A percentile compares a stretch with the other conserved stretches of the same genome.
Evolutionary conservation across 2,797 vertebrate species (phyloP).

Genomic region (Acrocephalus scirpaceus): DNA sequence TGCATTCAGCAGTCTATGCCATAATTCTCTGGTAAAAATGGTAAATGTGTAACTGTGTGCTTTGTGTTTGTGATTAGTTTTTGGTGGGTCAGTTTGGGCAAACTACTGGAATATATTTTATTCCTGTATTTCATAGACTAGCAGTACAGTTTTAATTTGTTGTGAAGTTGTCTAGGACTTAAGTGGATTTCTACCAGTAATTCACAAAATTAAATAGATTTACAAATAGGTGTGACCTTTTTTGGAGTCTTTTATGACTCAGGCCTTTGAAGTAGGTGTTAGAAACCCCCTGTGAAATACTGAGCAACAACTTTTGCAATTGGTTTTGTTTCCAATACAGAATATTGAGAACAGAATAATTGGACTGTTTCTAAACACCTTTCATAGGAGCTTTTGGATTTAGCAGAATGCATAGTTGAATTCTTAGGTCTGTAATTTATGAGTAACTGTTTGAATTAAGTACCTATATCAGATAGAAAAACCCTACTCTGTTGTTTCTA

Average conservation of each 20-base stretch:
- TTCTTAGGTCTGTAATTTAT: background rate
- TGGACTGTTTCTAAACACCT: background rate
- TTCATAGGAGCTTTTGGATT: background rate
- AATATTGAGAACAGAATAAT: background rate
- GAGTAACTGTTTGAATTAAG: background rate
- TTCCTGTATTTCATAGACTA: background rate
- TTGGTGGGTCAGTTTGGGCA: background rate
- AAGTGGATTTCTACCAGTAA: background rate
- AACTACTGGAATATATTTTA: background rate
- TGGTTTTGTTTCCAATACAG: background rate
- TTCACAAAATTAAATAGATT: background rate
- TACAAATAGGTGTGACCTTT: background rate
- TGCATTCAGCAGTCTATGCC: background rate
- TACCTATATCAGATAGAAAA: background rate
- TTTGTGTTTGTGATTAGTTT: background rate
- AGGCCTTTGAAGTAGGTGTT: background rate
- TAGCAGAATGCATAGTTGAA: background rate
- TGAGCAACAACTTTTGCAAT: background rate
- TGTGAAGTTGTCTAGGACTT: background rate
- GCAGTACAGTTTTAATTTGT: background rate
- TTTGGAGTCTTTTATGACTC: background rate
- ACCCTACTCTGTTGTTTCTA: background rate
- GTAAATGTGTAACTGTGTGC: background rate
- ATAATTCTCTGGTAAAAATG: background rate
- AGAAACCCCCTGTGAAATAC: background rate